Evolutionary conservation across 2,113 vertebrate genomes (phyloP).

Genomic region (Montifringilla adamsi): DNA sequence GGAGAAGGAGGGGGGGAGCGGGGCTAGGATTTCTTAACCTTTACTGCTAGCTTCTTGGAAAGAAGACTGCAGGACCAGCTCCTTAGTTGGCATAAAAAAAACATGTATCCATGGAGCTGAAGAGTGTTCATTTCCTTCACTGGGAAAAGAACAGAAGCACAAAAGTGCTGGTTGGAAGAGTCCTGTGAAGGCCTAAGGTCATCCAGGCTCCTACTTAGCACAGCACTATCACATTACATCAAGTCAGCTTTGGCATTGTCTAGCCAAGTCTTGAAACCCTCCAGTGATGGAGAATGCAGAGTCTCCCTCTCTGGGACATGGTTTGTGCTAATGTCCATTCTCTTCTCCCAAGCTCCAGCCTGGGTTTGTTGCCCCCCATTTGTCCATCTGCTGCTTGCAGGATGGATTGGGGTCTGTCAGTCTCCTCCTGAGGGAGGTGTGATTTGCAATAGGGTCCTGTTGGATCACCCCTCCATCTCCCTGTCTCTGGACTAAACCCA

Average conservation of each 20-base stretch:
- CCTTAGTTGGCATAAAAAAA: background rate
- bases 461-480: background rate
- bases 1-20: background rate
- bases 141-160: background rate
- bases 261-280: background rate
- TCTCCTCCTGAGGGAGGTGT: accelerated
- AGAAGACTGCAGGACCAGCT: background rate
- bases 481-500: background rate
- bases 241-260: background rate
- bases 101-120: accelerated
- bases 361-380: background rate
- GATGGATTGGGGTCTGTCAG: background rate
- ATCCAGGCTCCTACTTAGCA: background rate
- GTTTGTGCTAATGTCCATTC: background rate
- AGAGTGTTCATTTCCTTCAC: background rate
- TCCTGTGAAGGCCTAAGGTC: background rate
- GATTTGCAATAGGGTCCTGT: background rate
- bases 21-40: background rate
- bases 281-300: background rate
- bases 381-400: background rate
- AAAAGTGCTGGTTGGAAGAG: background rate
- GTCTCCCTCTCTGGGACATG: background rate
- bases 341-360: background rate
- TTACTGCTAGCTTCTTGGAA: background rate
- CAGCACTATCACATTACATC: background rate